phyloP scores from a whole-genome alignment of 2,888 invertebrate species.

The Harmothoe impar region DNA sequence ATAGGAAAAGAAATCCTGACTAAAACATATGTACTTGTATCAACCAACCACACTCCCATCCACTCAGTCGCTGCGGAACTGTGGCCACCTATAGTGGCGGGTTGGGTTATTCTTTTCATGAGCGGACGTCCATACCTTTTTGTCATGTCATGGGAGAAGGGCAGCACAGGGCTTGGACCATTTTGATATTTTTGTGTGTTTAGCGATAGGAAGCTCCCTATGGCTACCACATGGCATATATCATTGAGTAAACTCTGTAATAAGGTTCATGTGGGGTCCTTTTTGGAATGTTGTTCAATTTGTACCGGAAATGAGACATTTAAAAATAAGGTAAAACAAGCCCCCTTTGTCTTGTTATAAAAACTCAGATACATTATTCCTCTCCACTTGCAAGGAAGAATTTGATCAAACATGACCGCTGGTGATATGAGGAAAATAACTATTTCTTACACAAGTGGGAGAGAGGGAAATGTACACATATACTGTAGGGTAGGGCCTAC shows the following conservation, averaged over 20 bases:
- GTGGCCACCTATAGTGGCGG: constrained; percentile 22
- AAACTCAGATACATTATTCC: too few species aligned
- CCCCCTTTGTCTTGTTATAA: too few species aligned
- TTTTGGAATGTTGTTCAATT: constrained; percentile 7
- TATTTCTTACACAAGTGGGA: too few species aligned
- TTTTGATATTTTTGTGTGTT: background rate
- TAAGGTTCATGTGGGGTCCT: background rate
- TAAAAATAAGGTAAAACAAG: background rate
- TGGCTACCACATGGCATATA: constrained; percentile 29
- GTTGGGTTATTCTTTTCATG: background rate
- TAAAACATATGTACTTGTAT: constrained; percentile 20
- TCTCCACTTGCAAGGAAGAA: too few species aligned
- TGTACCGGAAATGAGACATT: background rate
- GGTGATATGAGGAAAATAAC: too few species aligned
- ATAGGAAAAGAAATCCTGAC: constrained; percentile 2
- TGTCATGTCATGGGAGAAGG: background rate
- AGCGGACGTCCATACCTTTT: background rate
- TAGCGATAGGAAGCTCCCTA: background rate
- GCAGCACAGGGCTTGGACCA: too few species aligned
- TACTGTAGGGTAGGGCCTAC: too few species aligned
- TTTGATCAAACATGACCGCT: too few species aligned
- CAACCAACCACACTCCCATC: background rate
- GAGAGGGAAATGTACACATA: too few species aligned
- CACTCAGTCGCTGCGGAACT: background rate
- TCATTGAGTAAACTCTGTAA: background rate